These are phyloP conservation scores for Drosophila rubida DNA, from an alignment of 2,888 invertebrate genomes.

Conservation along the genomic window DNA sequence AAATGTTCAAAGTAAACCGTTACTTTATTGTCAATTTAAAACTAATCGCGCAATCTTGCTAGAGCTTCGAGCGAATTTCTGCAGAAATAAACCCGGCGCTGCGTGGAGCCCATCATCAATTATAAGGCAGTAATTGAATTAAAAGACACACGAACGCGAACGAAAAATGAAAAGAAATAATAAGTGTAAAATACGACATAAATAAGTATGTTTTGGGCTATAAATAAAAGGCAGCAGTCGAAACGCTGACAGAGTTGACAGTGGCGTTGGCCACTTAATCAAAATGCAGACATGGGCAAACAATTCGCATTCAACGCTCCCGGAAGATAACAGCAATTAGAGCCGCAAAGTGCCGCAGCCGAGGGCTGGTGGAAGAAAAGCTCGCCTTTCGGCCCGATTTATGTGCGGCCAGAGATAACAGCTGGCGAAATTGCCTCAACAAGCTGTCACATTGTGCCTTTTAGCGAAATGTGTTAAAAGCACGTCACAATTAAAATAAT, in stretches of 20 bases:
- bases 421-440: conserved; percentile 62
- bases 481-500: conserved; percentile 75
- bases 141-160: background rate
- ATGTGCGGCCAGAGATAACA: conserved; percentile 51
- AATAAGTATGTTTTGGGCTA: conserved; percentile 48
- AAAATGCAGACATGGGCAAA: conserved; percentile 77
- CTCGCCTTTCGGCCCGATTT: conserved; percentile 57
- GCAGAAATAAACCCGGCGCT: conserved; percentile 49
- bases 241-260: conserved; percentile 51
- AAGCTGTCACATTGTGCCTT: conserved; percentile 61
- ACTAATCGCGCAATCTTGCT: background rate
- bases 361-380: conserved; percentile 47
- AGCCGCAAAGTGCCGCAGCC: conserved; percentile 3
- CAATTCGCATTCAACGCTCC: conserved; percentile 56
- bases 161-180: conserved; percentile 4
- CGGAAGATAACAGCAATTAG: conserved; percentile 69
- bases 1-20: background rate
- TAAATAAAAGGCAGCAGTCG: conserved; percentile 58
- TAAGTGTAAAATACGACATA: conserved; percentile 50
- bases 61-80: conserved; percentile 3
- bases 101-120: conserved; percentile 70
- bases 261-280: conserved; percentile 74
- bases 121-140: conserved; percentile 48
- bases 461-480: conserved; percentile 64
- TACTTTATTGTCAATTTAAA: background rate